Evolutionary conservation across 2,113 vertebrate genomes (phyloP).

Genomic region (Poicephalus gulielmi): DNA sequence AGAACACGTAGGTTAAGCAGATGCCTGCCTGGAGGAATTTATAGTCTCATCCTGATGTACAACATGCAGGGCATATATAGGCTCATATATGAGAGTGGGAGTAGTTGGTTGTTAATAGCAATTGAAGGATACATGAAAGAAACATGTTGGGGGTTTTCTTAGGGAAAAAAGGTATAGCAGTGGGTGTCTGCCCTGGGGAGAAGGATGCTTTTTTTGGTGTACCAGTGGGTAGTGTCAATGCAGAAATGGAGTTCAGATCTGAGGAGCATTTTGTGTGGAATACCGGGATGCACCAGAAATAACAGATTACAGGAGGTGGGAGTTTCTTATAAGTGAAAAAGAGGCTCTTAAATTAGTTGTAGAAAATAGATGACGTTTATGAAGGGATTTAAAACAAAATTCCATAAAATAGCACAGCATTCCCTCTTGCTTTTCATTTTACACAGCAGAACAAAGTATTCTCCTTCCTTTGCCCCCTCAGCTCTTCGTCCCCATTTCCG

Average conservation of each 20-base stretch:
- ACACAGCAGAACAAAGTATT: background rate
- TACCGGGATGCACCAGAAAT: conserved; percentile 2
- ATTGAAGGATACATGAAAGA: background rate
- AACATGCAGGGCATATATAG: background rate
- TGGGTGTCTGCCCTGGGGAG: background rate
- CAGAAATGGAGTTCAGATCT: background rate
- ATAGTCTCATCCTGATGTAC: conserved; percentile 8
- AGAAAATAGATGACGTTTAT: background rate
- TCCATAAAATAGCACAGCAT: background rate
- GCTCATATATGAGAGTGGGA: conserved; percentile 6
- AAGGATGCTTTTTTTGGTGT: conserved; percentile 5
- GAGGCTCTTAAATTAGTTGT: background rate
- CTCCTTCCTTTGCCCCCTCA: background rate
- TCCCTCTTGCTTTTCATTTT: background rate
- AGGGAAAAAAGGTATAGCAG: background rate
- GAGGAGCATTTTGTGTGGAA: background rate
- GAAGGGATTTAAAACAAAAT: background rate
- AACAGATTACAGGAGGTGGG: background rate
- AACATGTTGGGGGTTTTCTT: background rate
- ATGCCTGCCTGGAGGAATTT: conserved; percentile 46
- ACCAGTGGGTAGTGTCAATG: conserved; percentile 6
- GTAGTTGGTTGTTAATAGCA: conserved; percentile 25
- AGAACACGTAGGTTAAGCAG: conserved; percentile 30
- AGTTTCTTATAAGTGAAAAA: background rate
- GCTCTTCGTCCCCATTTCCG: background rate